Conservation (phyloP, 2,797 vertebrate species). For the Hemitrygon akajei region DNA sequence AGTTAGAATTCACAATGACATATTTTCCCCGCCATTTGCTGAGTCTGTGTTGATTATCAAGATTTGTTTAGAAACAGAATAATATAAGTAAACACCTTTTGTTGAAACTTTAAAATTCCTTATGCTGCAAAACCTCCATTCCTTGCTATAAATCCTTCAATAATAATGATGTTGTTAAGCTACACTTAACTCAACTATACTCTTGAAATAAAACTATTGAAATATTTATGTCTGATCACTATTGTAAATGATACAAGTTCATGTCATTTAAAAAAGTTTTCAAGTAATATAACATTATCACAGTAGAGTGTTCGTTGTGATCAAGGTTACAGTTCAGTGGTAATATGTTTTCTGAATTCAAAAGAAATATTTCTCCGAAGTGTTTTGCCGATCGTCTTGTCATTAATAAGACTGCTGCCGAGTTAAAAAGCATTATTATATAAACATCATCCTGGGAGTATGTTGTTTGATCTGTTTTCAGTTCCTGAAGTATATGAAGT, state of each 20-base stretch:
- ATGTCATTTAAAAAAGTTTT: not conserved
- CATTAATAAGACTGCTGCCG: not conserved
- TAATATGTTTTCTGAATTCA: not conserved
- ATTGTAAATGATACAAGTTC: not conserved
- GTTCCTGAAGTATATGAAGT: not conserved
- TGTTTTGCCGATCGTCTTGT: not conserved
- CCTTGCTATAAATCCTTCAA: not conserved
- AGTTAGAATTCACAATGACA: constrained; percentile 70
- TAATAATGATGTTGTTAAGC: not conserved
- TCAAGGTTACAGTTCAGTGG: not conserved
- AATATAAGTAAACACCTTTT: constrained; percentile 15
- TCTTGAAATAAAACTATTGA: not conserved
- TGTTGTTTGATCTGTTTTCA: not conserved
- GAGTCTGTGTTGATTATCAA: constrained; percentile 64
- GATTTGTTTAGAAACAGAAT: constrained; percentile 70
- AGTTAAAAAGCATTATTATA: not conserved
- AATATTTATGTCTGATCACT: not conserved
- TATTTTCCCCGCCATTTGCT: constrained; percentile 74
- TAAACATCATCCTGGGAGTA: not conserved
- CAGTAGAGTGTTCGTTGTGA: not conserved
- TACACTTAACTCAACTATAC: not conserved
- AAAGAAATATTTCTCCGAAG: too few relatives aligned
- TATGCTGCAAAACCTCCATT: not conserved
- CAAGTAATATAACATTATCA: not conserved
- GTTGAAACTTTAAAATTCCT: not conserved